These are phyloP conservation scores for Orchesella cincta DNA, from an alignment of 1,140 invertebrate genomes.

Conservation along the genomic window DNA sequence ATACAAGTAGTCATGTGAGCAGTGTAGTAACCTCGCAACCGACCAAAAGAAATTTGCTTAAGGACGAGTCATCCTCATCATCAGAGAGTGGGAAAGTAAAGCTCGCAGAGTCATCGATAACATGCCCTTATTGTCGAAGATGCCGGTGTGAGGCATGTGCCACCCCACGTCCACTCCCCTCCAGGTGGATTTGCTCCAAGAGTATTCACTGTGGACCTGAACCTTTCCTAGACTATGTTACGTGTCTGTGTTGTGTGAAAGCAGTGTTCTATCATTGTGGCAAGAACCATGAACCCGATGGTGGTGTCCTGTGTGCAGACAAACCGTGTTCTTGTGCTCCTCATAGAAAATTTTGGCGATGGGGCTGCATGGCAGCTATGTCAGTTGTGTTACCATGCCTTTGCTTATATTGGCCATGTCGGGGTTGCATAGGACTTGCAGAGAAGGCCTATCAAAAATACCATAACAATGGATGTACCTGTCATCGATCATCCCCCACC, in stretches of 20 bases:
- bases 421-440: constrained; percentile 73
- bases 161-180: constrained; percentile 76
- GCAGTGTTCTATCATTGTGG: constrained; percentile 89
- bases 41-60: constrained; percentile 42
- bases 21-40: constrained; percentile 48
- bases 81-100: constrained; percentile 53
- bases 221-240: constrained; percentile 80
- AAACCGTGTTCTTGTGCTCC: constrained; percentile 83
- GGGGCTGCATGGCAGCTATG: constrained; percentile 80
- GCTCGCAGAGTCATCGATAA: constrained; percentile 63
- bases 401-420: constrained; percentile 87
- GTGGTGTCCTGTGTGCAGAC: constrained; percentile 70
- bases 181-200: constrained; percentile 82
- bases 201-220: constrained; percentile 83
- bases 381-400: constrained; percentile 82
- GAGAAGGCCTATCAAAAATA: constrained; percentile 79
- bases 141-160: constrained; percentile 86
- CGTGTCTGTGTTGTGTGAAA: constrained; percentile 91
- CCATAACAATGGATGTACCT: constrained; percentile 69
- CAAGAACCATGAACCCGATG: constrained; percentile 69
- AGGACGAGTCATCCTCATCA: constrained; percentile 36
- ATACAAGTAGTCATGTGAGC: constrained; percentile 38
- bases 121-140: constrained; percentile 79
- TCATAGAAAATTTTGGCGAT: constrained; percentile 68
- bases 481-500: constrained; percentile 50